A percentile compares a stretch with the other conserved stretches of the same genome.
Conservation (phyloP, 2,113 vertebrate species). For the Podarcis cretensis region DNA sequence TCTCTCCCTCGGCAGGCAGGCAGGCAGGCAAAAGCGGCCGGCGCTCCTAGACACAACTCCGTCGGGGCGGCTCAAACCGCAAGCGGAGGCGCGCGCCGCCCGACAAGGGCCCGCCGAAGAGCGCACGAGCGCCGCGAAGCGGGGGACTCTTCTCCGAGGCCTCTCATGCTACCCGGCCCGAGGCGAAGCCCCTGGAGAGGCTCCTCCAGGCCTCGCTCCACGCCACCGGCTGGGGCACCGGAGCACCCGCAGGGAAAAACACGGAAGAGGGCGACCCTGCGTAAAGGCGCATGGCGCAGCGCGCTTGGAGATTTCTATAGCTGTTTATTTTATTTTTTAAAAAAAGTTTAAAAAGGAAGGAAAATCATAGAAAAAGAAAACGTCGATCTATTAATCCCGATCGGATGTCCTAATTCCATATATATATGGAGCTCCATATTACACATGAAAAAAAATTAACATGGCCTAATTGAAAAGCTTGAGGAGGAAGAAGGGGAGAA, state of each 20-base stretch:
- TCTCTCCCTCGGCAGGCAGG: neutral
- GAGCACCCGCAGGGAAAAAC: neutral
- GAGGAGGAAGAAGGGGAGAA: neutral
- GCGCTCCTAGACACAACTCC: conserved; percentile 33
- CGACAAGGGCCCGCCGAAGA: conserved; percentile 39
- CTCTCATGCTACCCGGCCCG: conserved; percentile 10
- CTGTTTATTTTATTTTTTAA: too few relatives aligned
- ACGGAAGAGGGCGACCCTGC: neutral
- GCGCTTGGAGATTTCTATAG: too few relatives aligned
- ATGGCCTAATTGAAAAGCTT: too few relatives aligned
- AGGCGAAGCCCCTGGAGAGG: conserved; percentile 8
- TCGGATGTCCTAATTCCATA: too few relatives aligned
- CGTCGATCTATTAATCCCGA: too few relatives aligned
- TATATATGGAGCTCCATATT: too few relatives aligned
- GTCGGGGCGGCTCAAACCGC: conserved; percentile 34
- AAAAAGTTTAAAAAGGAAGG: neutral
- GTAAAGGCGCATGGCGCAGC: neutral
- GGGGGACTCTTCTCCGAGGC: conserved; percentile 1
- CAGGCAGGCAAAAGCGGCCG: neutral
- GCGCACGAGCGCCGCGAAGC: conserved; percentile 1
- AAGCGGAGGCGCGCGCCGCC: conserved; percentile 49
- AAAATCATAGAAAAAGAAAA: too few relatives aligned
- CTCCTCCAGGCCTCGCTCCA: neutral
- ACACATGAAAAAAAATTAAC: too few relatives aligned
- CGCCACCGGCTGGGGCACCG: neutral